Evolutionary conservation across 2,797 vertebrate species (phyloP).

Genomic region (Staurois parvus): DNA sequence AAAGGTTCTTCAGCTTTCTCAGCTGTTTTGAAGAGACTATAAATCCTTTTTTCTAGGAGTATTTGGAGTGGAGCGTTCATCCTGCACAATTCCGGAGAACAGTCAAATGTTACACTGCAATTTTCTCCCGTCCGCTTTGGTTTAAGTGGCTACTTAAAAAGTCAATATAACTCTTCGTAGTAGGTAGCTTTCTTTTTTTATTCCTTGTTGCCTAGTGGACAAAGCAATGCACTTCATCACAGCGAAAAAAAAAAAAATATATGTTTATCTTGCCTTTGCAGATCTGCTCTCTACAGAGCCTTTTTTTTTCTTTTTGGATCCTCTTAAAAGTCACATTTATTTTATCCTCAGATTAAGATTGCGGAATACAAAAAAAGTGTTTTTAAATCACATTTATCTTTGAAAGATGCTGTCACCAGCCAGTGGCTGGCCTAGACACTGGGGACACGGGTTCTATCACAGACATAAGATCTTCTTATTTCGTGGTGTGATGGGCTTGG

Average conservation of each 20-base stretch:
- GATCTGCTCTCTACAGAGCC: constrained; percentile 41
- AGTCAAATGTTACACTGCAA: constrained; percentile 33
- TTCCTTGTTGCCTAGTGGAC: constrained; percentile 40
- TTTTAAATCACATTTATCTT: constrained; percentile 53
- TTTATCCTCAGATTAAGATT: constrained; percentile 59
- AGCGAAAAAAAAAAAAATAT: constrained; percentile 31
- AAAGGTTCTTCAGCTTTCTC: no score
- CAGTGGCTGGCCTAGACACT: constrained; percentile 9
- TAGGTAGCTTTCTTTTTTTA: constrained; percentile 34
- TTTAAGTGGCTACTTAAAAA: constrained; percentile 47
- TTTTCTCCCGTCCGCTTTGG: constrained; percentile 30
- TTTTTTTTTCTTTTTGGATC: constrained; percentile 29
- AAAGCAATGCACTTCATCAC: constrained; percentile 31
- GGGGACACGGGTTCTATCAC: constrained; percentile 38
- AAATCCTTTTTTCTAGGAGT: no score
- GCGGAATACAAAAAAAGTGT: constrained; percentile 37
- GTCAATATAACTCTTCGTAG: constrained; percentile 23
- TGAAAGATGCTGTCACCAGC: constrained; percentile 54
- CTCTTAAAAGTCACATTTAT: constrained; percentile 55
- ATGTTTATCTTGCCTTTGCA: constrained; percentile 60
- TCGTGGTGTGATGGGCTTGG: constrained; percentile 34
- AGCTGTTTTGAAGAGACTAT: no score
- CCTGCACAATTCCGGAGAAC: neutral
- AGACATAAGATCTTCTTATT: constrained; percentile 49
- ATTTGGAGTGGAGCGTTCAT: no score